Base-by-base conservation (phyloP, 2,797 vertebrate species). In the Uromys caudimaculatus region DNA sequence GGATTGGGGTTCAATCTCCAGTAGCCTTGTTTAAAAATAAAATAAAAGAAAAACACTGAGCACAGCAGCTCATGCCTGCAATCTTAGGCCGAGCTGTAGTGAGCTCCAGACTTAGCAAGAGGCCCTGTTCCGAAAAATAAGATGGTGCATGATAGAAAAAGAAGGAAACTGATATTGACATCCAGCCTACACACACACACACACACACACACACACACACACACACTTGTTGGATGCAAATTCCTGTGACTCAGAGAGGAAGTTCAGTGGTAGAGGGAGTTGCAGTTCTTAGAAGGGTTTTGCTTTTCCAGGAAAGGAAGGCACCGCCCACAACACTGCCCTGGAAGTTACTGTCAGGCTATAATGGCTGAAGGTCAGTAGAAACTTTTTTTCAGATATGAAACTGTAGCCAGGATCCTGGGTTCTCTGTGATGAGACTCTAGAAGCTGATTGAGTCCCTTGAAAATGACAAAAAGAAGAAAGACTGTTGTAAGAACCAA, bases 381-480 rank as follows among this genome's bases (percentile, higher is more conserved):
- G 47, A 52, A 11, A 10, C 6, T 8, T 75, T 81, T 79, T n/a
- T 76, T 24, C n/a, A n/a, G 10, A 27, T 32, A 16, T n/a, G 56
- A 93, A 89, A 52, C 0, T 60, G 76, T 58, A 92, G 56, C n/a
- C 44, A 56, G 19, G 29, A 38, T 52, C 5, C 21, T 21, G 64
- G 16, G 2, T 44, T 88, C n/a, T 88, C 77, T 21, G 11, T 23
- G n/a, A 62, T n/a, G 41, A 86, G 27, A 62, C 50, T 84, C 73
- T 77, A 56, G 62, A 73, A 27, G 23, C 10, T 85, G 81, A 73
- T 58, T 69, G 29, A 47, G n/a, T 71, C 64, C 23, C 83, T 87
- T 87, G 21, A 82, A 93, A 90, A 95, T 73, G 19, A 88, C 0
- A 7, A 75, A 89, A 89, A 23, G 32, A 69, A 93, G 79, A 79